phyloP scores from a whole-genome alignment of 2,888 invertebrate species.

The Adela reaumurella region DNA sequence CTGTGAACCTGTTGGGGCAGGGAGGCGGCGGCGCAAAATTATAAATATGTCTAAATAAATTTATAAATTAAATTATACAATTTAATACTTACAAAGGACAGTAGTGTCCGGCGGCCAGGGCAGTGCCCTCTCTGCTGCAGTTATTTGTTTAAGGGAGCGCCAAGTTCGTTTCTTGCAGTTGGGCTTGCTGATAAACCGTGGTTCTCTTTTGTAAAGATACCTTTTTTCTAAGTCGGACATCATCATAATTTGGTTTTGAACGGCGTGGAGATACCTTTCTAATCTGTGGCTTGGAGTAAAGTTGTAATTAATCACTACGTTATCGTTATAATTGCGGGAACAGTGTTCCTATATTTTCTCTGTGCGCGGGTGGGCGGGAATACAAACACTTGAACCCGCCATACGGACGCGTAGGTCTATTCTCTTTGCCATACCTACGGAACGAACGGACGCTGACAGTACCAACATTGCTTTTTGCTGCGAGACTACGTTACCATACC shows the following conservation, averaged over 20 bases:
- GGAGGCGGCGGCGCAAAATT: background rate
- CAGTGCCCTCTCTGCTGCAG: constrained; percentile 72
- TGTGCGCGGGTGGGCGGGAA: too few species aligned
- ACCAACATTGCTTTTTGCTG: too few species aligned
- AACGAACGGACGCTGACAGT: too few species aligned
- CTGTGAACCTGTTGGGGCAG: background rate
- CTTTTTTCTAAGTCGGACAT: constrained; percentile 36
- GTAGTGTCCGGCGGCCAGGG: constrained; percentile 76
- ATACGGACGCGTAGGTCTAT: too few species aligned
- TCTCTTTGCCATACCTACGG: too few species aligned
- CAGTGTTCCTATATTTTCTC: too few species aligned
- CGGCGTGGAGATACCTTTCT: background rate
- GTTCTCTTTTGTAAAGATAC: constrained; percentile 40
- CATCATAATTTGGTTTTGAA: constrained; percentile 2
- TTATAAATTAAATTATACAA: too few species aligned
- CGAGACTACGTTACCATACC: too few species aligned
- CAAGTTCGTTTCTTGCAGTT: constrained; percentile 77
- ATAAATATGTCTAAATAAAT: background rate
- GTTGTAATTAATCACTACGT: too few species aligned
- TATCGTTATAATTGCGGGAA: too few species aligned
- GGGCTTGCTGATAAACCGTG: constrained; percentile 54
- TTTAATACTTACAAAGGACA: constrained; percentile 64
- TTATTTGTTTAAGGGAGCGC: constrained; percentile 86
- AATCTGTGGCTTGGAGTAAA: too few species aligned
- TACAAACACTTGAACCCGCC: too few species aligned